Evolutionary conservation across 2,113 vertebrate genomes (phyloP).

Genomic region (Urocitellus parryii): DNA sequence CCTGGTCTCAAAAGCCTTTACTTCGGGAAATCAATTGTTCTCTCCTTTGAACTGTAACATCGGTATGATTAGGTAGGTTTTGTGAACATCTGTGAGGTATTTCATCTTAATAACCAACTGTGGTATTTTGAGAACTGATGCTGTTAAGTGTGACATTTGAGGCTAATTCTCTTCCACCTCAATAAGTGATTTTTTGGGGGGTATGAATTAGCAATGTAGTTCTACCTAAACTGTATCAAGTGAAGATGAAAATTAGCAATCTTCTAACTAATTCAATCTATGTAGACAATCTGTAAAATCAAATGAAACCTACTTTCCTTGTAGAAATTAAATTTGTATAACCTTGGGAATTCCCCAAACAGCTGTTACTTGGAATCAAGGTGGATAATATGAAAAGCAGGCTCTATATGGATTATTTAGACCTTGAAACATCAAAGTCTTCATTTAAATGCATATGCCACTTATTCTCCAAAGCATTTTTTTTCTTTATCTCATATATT

Average conservation of each 20-base stretch:
- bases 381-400: background rate
- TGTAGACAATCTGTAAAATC: conserved; percentile 27
- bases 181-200: background rate
- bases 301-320: conserved; percentile 31
- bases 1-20: conserved; percentile 54
- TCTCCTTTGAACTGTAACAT: conserved; percentile 63
- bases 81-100: conserved; percentile 55
- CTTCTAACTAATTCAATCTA: conserved; percentile 53
- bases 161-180: conserved; percentile 46
- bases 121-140: conserved; percentile 65
- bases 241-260: conserved; percentile 20
- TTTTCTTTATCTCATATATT: background rate
- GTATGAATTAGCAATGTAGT: conserved; percentile 44
- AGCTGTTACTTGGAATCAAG: conserved; percentile 35
- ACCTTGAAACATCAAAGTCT: background rate
- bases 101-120: conserved; percentile 62
- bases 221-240: background rate
- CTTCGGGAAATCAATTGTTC: conserved; percentile 64
- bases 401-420: background rate
- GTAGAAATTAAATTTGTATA: conserved; percentile 44
- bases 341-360: background rate
- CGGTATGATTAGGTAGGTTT: conserved; percentile 44
- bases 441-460: background rate
- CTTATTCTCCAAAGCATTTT: background rate
- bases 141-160: conserved; percentile 69